Conservation (phyloP, 2,797 vertebrate genomes). For the Scolopax bukidnonensis region DNA sequence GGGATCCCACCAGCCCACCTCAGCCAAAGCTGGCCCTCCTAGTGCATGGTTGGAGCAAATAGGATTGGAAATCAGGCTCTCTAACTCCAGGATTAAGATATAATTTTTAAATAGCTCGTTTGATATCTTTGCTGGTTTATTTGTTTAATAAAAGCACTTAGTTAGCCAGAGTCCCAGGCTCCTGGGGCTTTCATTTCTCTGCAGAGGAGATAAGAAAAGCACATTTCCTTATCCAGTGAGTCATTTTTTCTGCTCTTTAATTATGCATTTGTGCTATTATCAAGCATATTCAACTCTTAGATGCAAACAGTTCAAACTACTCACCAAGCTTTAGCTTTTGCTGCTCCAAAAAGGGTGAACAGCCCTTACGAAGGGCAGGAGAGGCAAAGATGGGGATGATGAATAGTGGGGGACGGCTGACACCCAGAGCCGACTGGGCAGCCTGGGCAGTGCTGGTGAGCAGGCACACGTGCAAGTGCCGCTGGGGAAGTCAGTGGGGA, state of each 20-base stretch:
- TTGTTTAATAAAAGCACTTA: slow-evolving; percentile 67
- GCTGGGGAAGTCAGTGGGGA: neutral
- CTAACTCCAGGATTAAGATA: neutral
- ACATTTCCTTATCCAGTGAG: slow-evolving; percentile 59
- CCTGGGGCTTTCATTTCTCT: slow-evolving; percentile 48
- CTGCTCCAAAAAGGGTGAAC: neutral
- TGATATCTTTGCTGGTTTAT: slow-evolving; percentile 55
- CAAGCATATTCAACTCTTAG: slow-evolving; percentile 19
- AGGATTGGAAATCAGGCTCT: neutral
- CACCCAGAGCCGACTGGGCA: neutral
- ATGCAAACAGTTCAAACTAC: slow-evolving; percentile 35
- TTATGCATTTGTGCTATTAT: slow-evolving; percentile 64
- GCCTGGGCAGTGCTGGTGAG: fast-evolving
- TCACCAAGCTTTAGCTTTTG: slow-evolving; percentile 9
- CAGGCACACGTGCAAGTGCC: neutral
- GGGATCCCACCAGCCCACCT: neutral
- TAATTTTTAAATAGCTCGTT: slow-evolving; percentile 41
- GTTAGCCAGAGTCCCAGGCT: slow-evolving; percentile 38
- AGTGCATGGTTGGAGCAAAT: neutral
- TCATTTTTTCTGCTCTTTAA: slow-evolving; percentile 66
- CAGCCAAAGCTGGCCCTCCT: neutral
- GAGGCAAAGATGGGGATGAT: neutral
- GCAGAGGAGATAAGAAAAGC: slow-evolving; percentile 64
- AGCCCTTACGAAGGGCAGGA: neutral
- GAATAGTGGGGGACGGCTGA: neutral